phyloP scores from a whole-genome alignment of 2,113 vertebrate species.

The Aptenodytes patagonicus region DNA sequence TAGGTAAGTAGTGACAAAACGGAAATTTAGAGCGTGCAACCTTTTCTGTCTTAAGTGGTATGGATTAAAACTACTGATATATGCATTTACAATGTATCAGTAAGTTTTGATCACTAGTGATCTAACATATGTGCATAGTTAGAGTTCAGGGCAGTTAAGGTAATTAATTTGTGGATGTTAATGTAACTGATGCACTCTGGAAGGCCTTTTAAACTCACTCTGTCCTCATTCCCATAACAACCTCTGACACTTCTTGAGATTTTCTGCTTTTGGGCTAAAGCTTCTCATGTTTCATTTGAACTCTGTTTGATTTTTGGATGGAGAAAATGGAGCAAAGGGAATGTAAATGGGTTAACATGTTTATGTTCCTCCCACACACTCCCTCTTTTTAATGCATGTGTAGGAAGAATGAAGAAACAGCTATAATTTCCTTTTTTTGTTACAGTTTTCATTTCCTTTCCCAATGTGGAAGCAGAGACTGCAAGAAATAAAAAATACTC shows the following conservation, averaged over 20 bases:
- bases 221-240: not conserved
- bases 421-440: not conserved
- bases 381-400: constrained; percentile 4
- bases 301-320: not conserved
- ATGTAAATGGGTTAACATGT: not conserved
- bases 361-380: constrained; percentile 15
- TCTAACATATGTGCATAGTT: not conserved
- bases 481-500: not conserved
- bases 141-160: not conserved
- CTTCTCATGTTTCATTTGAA: constrained; percentile 33
- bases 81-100: fast-evolving
- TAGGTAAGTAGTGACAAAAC: not conserved
- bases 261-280: not conserved
- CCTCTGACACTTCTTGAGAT: not conserved
- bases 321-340: constrained; percentile 17
- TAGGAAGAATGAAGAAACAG: constrained; percentile 29
- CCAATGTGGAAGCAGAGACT: not conserved
- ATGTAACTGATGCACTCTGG: not conserved
- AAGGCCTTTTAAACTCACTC: not conserved
- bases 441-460: constrained; percentile 15
- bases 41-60: not conserved
- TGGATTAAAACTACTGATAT: not conserved
- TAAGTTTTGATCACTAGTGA: not conserved
- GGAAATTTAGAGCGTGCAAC: not conserved
- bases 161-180: not conserved